Evolutionary conservation across 35 echinoderm and acorn worm genomes (phyloP), one percentile per base, ranked within the genome.

Genomic region (Stichopus chloronotus): DNA sequence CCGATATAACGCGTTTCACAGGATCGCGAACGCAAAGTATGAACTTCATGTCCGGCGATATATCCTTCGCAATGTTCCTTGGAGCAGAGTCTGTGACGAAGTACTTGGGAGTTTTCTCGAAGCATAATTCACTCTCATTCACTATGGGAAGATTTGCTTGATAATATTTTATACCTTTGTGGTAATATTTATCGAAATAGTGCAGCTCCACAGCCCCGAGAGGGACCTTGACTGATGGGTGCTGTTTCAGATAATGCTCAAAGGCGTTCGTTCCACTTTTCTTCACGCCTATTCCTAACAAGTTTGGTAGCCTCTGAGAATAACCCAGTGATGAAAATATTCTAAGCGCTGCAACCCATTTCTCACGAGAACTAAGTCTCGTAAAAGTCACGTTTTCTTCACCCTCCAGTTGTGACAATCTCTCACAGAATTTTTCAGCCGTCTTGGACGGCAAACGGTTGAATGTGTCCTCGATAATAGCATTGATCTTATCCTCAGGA

Each of bases 71-170:
- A 6, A 99, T 99, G 13, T 90, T 89, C 9, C 25, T 53, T 0
- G 97, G 97, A 5, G 95, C 92, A 25, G 90, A 58, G 6, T 88
- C 56, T 10, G 97, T 99, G 8, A 96, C 81, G 84, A 99, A 99
- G 58, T 99, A 99, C 14, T 95, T 63, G 7, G 97, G 97, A 5
- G 97, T 99, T 79, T 96, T 96, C 58, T 99, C 97, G 60, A 99
- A 96, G 56, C 14, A 74, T 11, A 95, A 21, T 71, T 93, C 88
- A 17, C 72, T 63, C n/a, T 53, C 7, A 24, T 90, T 93, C 3
- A 91, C 83, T 81, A 96, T 94, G 5, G 74, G 76, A 91, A 98
- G 94, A 63, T 81, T 71, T 54, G 94, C 94, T 71, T 81, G 72
- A 43, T 98, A 98, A 52, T 91, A 94, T 20, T 91, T 87, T 54